Conservation (phyloP, 2,113 vertebrate species). For the Lasiurus cinereus region DNA sequence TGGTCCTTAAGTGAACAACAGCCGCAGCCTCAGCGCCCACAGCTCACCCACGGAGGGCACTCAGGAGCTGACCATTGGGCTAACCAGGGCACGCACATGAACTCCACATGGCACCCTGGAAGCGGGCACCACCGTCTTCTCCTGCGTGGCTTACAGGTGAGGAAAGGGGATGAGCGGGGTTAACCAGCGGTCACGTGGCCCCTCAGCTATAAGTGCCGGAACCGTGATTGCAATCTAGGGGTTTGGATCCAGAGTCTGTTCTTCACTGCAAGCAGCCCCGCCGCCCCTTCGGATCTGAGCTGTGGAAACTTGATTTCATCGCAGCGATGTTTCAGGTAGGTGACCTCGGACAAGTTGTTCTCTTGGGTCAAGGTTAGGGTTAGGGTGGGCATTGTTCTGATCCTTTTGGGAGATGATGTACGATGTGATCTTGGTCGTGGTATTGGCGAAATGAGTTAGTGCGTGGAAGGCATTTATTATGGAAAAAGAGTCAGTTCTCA, state of each 20-base stretch:
- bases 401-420: background rate
- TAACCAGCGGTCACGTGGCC: background rate
- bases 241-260: background rate
- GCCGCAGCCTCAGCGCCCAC: background rate
- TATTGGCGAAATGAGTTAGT: background rate
- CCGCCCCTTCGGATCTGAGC: background rate
- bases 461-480: background rate
- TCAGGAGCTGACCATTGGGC: background rate
- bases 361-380: background rate
- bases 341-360: background rate
- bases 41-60: background rate
- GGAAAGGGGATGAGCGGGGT: background rate
- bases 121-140: background rate
- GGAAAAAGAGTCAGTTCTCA: background rate
- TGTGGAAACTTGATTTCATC: background rate
- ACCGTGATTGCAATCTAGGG: background rate
- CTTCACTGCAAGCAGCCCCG: too few species aligned
- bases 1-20: background rate
- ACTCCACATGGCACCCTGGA: background rate
- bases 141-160: background rate
- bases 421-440: background rate
- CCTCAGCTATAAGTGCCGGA: background rate
- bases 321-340: background rate
- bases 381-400: background rate
- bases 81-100: background rate